A percentile compares a stretch with the other conserved stretches of the same genome.
Evolutionary conservation across 37 sponge, comb jelly and placozoan genomes (phyloP).

Genomic region (Mnemiopsis leidyi): DNA sequence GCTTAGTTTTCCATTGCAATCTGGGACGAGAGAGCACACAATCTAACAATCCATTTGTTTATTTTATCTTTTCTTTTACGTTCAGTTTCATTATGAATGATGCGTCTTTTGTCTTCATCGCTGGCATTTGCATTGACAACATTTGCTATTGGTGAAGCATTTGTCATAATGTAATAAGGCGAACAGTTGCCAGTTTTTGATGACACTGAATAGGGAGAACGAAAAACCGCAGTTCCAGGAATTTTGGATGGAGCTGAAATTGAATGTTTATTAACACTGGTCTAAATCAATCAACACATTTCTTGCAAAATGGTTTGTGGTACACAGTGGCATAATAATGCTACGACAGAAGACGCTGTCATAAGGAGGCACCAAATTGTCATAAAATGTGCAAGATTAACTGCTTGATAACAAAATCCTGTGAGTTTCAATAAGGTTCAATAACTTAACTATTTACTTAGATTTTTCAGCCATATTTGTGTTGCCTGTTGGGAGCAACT

Average conservation of each 20-base stretch:
- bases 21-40: conserved; percentile 45
- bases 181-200: neutral
- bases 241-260: conserved; percentile 60
- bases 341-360: too few species aligned
- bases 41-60: conserved; percentile 30
- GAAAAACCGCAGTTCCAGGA: conserved; percentile 59
- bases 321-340: too few species aligned
- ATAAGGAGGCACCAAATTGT: too few species aligned
- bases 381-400: too few species aligned
- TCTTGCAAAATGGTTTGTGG: too few species aligned
- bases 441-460: too few species aligned
- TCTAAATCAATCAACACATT: too few species aligned
- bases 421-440: too few species aligned
- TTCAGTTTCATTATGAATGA: conserved; percentile 59
- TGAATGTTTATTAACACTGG: too few species aligned
- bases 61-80: conserved; percentile 50
- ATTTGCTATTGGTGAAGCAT: neutral
- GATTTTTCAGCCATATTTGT: too few species aligned
- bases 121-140: conserved; percentile 50
- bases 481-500: too few species aligned
- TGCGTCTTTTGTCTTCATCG: conserved; percentile 40
- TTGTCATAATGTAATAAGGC: conserved; percentile 52
- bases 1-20: conserved; percentile 41
- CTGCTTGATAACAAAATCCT: too few species aligned
- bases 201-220: conserved; percentile 45